Conservation (phyloP, 37 sponge, comb jelly and placozoan genomes). For the Theonella swinhoei region DNA sequence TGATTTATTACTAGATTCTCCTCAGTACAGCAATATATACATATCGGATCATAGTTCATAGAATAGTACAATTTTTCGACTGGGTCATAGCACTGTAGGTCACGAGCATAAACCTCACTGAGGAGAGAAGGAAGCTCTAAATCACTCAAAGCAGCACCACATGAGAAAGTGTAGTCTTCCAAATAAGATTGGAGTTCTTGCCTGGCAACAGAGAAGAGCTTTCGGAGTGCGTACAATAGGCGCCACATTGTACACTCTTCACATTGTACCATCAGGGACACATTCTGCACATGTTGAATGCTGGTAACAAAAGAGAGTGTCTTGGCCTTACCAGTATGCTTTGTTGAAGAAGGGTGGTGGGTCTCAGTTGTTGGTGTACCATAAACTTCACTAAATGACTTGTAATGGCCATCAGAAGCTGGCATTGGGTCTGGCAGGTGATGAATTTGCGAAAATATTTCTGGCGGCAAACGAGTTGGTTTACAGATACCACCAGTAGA, state of each 20-base stretch:
- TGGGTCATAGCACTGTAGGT: constrained; percentile 21
- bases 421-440: constrained; percentile 56
- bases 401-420: constrained; percentile 39
- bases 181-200: neutral
- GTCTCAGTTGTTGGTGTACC: constrained; percentile 32
- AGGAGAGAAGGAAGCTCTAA: constrained; percentile 4
- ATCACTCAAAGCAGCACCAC: constrained; percentile 34
- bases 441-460: constrained; percentile 35
- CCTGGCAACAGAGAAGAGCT: neutral
- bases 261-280: constrained; percentile 19
- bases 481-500: constrained; percentile 34
- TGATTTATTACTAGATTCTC: neutral
- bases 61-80: constrained; percentile 60
- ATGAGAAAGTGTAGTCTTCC: constrained; percentile 15
- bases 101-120: constrained; percentile 12
- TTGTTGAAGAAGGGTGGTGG: constrained; percentile 40
- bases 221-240: constrained; percentile 2
- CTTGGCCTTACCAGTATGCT: too few relatives aligned
- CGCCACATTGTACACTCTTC: constrained; percentile 55
- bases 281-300: constrained; percentile 40
- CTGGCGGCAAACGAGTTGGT: constrained; percentile 42
- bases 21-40: constrained; percentile 45
- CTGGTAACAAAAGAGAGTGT: constrained; percentile 13
- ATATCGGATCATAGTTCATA: constrained; percentile 51
- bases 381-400: constrained; percentile 30